These are phyloP conservation scores for Cynaeus angustus DNA, from an alignment of 2,888 invertebrate species.

Conservation along the genomic window DNA sequence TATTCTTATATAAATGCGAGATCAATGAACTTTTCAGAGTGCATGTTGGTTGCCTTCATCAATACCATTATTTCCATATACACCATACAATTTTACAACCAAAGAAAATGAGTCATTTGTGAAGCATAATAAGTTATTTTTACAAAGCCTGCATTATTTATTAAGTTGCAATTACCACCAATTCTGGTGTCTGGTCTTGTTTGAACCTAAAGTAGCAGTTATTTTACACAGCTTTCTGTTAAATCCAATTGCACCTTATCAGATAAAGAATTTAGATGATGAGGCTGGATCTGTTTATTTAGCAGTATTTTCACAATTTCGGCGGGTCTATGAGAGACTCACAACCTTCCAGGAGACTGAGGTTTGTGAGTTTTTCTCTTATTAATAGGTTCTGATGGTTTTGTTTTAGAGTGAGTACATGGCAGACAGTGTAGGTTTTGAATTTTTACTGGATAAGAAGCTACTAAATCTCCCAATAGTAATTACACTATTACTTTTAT, in stretches of 20 bases:
- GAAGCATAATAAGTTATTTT: slow-evolving; percentile 61
- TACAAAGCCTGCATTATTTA: slow-evolving; percentile 65
- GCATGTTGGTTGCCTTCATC: slow-evolving; percentile 64
- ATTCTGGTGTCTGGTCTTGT: slow-evolving; percentile 69
- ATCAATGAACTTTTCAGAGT: slow-evolving; percentile 16
- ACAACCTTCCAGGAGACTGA: slow-evolving; percentile 86
- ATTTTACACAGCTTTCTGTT: slow-evolving; percentile 65
- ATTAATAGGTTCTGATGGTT: background rate
- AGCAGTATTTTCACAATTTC: slow-evolving; percentile 78
- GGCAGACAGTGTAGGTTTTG: slow-evolving; percentile 60
- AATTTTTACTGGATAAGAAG: slow-evolving; percentile 63
- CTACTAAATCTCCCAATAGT: slow-evolving; percentile 65
- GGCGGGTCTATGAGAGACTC: slow-evolving; percentile 84
- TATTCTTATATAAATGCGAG: slow-evolving; percentile 1
- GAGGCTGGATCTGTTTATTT: slow-evolving; percentile 73
- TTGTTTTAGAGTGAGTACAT: slow-evolving; percentile 67
- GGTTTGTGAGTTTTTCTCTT: slow-evolving; percentile 68
- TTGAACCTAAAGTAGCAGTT: slow-evolving; percentile 61
- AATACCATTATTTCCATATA: slow-evolving; percentile 58
- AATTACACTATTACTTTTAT: slow-evolving; percentile 63
- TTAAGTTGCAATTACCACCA: slow-evolving; percentile 67
- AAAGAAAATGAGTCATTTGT: slow-evolving; percentile 63
- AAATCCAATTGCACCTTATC: slow-evolving; percentile 68
- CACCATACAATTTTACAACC: slow-evolving; percentile 63
- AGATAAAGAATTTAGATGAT: slow-evolving; percentile 67